Evolutionary conservation across 2,888 invertebrate species (phyloP), one percentile per base, ranked within the genome.

Genomic region (Melolontha melolontha): DNA sequence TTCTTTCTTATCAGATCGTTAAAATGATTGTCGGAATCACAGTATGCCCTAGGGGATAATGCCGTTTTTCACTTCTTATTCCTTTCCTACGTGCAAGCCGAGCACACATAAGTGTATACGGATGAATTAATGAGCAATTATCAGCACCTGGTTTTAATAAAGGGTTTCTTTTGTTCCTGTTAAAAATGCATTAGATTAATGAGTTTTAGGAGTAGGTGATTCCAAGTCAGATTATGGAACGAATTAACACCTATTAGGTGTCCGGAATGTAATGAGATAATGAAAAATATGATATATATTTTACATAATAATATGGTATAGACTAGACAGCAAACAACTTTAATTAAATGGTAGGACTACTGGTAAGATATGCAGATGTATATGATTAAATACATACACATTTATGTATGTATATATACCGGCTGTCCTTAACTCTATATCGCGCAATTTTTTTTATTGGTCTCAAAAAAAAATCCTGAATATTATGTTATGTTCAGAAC

Each of bases 51-150:
- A 16, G 22, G 39, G 34, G 47, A 62, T 34, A 47, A 62, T 62
- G 59, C 44, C 11, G 27, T 44, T 62, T 62, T 47, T 12, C 22
- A n/a, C 42, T 49, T 49, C 47, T 34, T 34, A 34, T 62, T 49
- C 16, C 16, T 34, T 47, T 8, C 29, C n/a, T n/a, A 44, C 44
- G 17, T 29, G 22, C 14, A 47, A 11, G 22, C 11, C 50, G 27
- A n/a, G 47, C 47, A 5, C 29, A n/a, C 47, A 39, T 47, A 62
- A 16, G 29, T 62, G 34, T 14, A 17, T 10, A 42, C 10, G n/a
- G 34, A 34, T 47, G 47, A 62, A 62, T 62, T 62, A 62, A 62
- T 62, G 34, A 49, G 59, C 34, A 62, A 62, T 62, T 62, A 62
- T 34, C 47, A 47, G 59, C 47, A 62, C 59, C 47, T 62, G 47